Conservation (phyloP, 2,888 invertebrate genomes). For the Scelioninae gen. 1 region DNA sequence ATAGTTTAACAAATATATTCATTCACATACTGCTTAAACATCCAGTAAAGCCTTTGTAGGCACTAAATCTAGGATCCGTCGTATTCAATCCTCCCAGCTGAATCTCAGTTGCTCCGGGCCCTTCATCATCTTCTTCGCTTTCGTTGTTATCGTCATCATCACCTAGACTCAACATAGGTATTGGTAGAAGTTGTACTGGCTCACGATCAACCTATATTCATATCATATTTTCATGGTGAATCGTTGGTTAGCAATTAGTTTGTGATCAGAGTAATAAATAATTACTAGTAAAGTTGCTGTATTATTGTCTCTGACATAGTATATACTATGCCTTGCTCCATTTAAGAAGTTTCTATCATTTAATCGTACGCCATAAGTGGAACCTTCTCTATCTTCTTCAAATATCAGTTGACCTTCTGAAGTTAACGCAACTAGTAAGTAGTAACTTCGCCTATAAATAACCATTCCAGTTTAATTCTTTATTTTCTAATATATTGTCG, state of each 20-base stretch:
- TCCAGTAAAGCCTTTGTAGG: conserved; percentile 94
- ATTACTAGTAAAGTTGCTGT: conserved; percentile 87
- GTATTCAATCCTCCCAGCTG: conserved; percentile 95
- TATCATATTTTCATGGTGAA: too few species aligned
- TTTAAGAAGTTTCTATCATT: conserved; percentile 92
- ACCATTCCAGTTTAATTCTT: too few species aligned
- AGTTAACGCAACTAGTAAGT: conserved; percentile 92
- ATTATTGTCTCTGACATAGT: conserved; percentile 88
- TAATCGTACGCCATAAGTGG: conserved; percentile 90
- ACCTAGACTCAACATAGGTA: conserved; percentile 88
- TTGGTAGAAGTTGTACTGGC: conserved; percentile 88
- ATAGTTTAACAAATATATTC: background rate
- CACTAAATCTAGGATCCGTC: conserved; percentile 91
- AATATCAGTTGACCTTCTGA: conserved; percentile 93
- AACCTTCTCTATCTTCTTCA: conserved; percentile 93
- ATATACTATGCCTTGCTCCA: conserved; percentile 91
- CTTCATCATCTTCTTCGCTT: conserved; percentile 76
- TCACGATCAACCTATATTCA: conserved; percentile 89
- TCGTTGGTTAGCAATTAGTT: too few species aligned
- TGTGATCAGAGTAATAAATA: too few species aligned
- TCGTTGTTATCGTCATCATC: conserved; percentile 84
- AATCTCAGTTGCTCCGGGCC: conserved; percentile 89
- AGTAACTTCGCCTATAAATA: conserved; percentile 90
- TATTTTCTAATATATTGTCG: background rate
- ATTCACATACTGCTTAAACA: conserved; percentile 92